Evolutionary conservation across 2,113 vertebrate genomes (phyloP).

Genomic region (Sander vitreus): DNA sequence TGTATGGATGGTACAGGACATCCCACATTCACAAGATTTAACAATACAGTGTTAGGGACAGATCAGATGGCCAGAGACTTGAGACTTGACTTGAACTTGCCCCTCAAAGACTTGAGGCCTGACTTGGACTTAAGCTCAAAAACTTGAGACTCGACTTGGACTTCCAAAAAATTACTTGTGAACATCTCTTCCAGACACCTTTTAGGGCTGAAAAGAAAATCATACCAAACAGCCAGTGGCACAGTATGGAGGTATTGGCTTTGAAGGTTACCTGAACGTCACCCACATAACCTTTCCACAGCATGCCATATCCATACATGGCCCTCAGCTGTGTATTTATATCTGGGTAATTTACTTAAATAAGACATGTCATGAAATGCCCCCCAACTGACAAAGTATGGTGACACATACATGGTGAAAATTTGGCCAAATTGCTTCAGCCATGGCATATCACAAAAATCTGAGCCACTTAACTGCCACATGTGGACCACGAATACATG

Average conservation of each 20-base stretch:
- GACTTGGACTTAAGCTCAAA: too few species aligned
- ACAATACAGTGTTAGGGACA: too few species aligned
- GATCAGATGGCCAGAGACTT: too few species aligned
- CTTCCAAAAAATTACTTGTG: too few species aligned
- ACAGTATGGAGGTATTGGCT: not conserved
- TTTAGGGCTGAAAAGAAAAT: not conserved
- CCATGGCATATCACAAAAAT: conserved; percentile 27
- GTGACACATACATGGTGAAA: conserved; percentile 44
- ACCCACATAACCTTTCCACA: not conserved
- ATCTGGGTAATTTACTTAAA: conserved; percentile 38
- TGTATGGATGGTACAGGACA: too few species aligned
- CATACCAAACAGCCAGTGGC: not conserved
- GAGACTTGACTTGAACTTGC: too few species aligned
- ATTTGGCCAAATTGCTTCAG: conserved; percentile 50
- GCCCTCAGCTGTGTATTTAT: conserved; percentile 8
- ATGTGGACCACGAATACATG: conserved; percentile 33
- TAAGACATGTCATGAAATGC: conserved; percentile 29
- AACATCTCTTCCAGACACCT: too few species aligned
- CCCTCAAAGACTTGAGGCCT: too few species aligned
- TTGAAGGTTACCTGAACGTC: not conserved
- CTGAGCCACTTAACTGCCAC: conserved; percentile 52
- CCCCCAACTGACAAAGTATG: conserved; percentile 15
- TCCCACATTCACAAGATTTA: too few species aligned
- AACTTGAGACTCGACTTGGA: too few species aligned
- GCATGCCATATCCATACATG: not conserved